A percentile compares a stretch with the other conserved stretches of the same genome.
These are phyloP conservation scores for Hypotaenidia okinawae DNA, from an alignment of 2,797 vertebrate genomes.

Conservation along the genomic window DNA sequence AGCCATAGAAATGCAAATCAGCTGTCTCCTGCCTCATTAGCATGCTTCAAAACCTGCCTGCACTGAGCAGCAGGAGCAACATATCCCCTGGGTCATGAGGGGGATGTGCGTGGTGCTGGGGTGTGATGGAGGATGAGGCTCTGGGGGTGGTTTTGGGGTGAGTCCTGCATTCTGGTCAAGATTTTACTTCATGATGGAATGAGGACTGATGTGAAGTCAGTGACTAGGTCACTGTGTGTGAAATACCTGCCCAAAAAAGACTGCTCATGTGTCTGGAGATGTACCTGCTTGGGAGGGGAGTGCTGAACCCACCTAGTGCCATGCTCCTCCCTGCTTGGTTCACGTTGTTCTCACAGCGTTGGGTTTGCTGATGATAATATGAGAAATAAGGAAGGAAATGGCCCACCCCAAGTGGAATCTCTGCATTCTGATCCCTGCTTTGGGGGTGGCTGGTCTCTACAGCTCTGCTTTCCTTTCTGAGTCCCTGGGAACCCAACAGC, in stretches of 20 bases:
- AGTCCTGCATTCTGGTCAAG: background rate
- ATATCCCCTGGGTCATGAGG: rapidly evolving
- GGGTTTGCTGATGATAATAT: background rate
- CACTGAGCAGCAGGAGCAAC: background rate
- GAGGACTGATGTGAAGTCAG: background rate
- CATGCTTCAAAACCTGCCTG: background rate
- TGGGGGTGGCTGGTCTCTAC: background rate
- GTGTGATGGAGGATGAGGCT: rapidly evolving
- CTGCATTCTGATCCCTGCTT: rapidly evolving
- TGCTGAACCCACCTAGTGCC: rapidly evolving
- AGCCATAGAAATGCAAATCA: constrained; percentile 34
- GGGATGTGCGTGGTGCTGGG: rapidly evolving
- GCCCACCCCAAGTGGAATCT: too few species aligned
- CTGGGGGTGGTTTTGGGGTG: rapidly evolving
- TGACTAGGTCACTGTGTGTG: background rate
- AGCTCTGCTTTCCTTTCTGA: background rate
- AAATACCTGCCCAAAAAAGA: background rate
- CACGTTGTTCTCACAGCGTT: rapidly evolving
- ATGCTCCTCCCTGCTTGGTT: background rate
- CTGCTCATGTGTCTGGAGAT: rapidly evolving
- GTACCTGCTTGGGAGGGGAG: background rate
- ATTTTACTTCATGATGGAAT: background rate
- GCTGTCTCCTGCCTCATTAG: background rate
- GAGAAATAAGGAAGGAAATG: background rate
- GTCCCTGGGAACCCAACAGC: rapidly evolving